Percentiles rank a stretch among this genome's conserved stretches.
Conservation (phyloP, 1,140 invertebrate species). For the Heliconius congener region DNA sequence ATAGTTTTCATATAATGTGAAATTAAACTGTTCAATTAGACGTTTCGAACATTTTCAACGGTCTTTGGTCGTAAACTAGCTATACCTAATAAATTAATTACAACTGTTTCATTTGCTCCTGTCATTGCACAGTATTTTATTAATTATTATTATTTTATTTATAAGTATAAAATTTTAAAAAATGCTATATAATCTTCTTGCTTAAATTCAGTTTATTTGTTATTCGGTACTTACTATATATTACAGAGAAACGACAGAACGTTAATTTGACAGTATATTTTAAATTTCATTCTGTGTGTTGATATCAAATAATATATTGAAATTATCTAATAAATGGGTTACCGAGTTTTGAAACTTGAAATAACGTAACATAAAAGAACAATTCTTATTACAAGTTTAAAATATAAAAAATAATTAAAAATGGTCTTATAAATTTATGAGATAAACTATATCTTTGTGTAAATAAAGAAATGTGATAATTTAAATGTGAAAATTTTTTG, state of each 20-base stretch:
- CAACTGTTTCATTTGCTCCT: too few species aligned
- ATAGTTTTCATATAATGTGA: background rate
- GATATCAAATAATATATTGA: background rate
- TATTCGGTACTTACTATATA: too few species aligned
- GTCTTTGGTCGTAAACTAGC: too few species aligned
- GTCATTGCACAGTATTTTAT: too few species aligned
- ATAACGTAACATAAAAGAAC: too few species aligned
- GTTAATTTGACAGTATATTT: background rate
- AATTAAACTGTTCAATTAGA: background rate
- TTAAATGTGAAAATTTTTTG: background rate
- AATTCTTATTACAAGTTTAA: background rate
- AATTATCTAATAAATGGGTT: background rate
- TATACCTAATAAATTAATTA: too few species aligned
- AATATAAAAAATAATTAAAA: background rate
- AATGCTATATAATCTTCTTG: too few species aligned
- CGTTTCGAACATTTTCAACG: too few species aligned
- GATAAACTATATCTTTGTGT: background rate
- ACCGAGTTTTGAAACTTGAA: background rate
- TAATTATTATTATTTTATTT: too few species aligned
- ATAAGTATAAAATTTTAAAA: too few species aligned
- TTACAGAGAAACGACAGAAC: background rate
- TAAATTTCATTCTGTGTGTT: constrained; percentile 1
- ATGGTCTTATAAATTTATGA: background rate
- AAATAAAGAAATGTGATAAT: background rate
- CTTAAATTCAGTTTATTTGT: too few species aligned